Evolutionary conservation across 1,140 invertebrate species (phyloP).

Genomic region (Drosophila ficusphila): DNA sequence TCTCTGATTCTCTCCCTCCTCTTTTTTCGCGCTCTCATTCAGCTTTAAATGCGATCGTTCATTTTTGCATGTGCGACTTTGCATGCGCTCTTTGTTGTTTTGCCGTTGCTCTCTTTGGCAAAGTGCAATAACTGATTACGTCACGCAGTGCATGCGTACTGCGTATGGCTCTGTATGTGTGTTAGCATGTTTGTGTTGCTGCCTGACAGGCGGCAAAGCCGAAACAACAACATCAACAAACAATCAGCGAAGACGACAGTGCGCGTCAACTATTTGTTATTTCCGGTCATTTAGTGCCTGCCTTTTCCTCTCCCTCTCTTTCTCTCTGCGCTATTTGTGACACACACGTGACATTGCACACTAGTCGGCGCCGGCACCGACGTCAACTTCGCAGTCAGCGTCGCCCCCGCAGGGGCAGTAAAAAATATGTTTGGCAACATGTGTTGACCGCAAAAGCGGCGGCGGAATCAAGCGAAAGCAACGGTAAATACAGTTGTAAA

Average conservation of each 20-base stretch:
- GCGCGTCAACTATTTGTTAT: slow-evolving; percentile 69
- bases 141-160: slow-evolving; percentile 46
- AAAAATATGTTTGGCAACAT: slow-evolving; percentile 11
- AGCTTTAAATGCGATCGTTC: background rate
- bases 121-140: slow-evolving; percentile 52
- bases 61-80: slow-evolving; percentile 6
- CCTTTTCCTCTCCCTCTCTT: background rate
- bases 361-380: background rate
- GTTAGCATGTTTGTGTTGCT: background rate
- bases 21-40: slow-evolving; percentile 9
- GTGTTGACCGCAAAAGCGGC: slow-evolving; percentile 47
- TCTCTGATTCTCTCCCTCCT: slow-evolving; percentile 8
- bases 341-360: slow-evolving; percentile 25
- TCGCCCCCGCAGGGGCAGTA: slow-evolving; percentile 1
- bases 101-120: slow-evolving; percentile 3
- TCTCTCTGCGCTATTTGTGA: slow-evolving; percentile 1
- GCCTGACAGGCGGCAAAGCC: background rate
- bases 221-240: slow-evolving; percentile 11
- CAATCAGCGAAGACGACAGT: slow-evolving; percentile 1
- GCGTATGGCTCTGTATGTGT: background rate
- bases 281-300: slow-evolving; percentile 63
- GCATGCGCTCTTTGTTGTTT: background rate
- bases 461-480: slow-evolving; percentile 53
- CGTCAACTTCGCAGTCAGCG: background rate
- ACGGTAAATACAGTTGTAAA: slow-evolving; percentile 79